Base-by-base conservation (phyloP, 2,797 vertebrate species). In the Mallotus villosus region DNA sequence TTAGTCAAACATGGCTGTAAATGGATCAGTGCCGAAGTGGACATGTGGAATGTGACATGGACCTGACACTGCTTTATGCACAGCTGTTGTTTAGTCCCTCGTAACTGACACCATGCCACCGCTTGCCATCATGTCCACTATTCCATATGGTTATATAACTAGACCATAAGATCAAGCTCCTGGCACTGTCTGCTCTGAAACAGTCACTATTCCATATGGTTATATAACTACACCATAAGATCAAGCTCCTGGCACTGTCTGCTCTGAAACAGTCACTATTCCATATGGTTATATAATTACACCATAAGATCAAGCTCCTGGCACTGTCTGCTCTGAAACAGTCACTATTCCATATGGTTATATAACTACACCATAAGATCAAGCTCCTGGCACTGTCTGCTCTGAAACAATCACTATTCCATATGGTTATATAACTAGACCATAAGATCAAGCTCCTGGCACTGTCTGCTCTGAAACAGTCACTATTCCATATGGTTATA, bases 11-110 rank as follows among this genome's bases (percentile, higher is more conserved):
- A 64, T 21, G 32, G 62, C 32, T 37, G 62, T 34, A 6, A 34
- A 29, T 63, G 62, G 62, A 64, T 64, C 8, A 32, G 17, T n/a
- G 27, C 29, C 19, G 61, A 32, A n/a, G 61, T 34, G 61, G 29
- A 63, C 8, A 9, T 41, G 63, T 64, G 63, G 63, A 64, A 64
- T 64, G 63, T 64, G 55, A 70, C 68, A 61, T 21, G 8, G 9
- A 34, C 67, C 58, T 62, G 32, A 46, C n/a, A n/a, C n/a, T 37
- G 9, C 2, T 5, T 53, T 14, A 49, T 58, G 25, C 61, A 34
- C 53, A 58, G 53, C 53, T 68, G 67, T 32, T 57, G 66, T 57
- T 29, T 57, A 49, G 27, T 3, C 25, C 66, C 3, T 25, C 66
- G 5, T 8, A 17, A 53, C 21, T 27, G 46, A 17, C 16, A 29